A percentile compares a stretch with the other conserved stretches of the same genome.
phyloP scores from a whole-genome alignment of 2,888 invertebrate genomes.

The Falcaria lacertinaria region DNA sequence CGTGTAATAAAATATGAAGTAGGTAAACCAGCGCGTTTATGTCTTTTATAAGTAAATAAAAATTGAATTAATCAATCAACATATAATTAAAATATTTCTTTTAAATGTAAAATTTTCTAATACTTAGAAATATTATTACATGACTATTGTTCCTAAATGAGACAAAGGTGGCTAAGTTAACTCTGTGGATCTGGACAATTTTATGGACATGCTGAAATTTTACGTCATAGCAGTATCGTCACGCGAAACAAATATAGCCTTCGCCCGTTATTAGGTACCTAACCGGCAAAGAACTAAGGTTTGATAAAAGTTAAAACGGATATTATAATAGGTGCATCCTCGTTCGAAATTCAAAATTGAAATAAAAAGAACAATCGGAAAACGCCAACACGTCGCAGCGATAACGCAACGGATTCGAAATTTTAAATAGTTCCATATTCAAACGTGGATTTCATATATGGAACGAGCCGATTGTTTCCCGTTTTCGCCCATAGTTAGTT shows the following conservation, averaged over 20 bases:
- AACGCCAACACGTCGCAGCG: conserved; percentile 72
- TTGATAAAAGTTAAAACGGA: conserved; percentile 33
- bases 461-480: conserved; percentile 73
- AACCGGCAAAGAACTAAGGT: conserved; percentile 2
- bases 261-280: conserved; percentile 13
- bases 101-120: too few species aligned
- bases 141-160: too few species aligned
- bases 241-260: conserved; percentile 4
- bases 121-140: too few species aligned
- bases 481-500: conserved; percentile 70
- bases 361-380: conserved; percentile 67
- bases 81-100: too few species aligned
- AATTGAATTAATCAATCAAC: too few species aligned
- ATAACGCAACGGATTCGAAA: conserved; percentile 79
- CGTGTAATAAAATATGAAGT: neutral
- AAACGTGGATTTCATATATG: conserved; percentile 73
- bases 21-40: neutral
- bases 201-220: neutral
- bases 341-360: conserved; percentile 30
- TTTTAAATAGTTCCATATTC: conserved; percentile 78
- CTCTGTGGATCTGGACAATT: too few species aligned
- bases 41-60: neutral
- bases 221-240: neutral
- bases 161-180: too few species aligned
- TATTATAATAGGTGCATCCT: conserved; percentile 32